Conservation (phyloP, 2,888 invertebrate genomes). For the Ectemnius continuus region DNA sequence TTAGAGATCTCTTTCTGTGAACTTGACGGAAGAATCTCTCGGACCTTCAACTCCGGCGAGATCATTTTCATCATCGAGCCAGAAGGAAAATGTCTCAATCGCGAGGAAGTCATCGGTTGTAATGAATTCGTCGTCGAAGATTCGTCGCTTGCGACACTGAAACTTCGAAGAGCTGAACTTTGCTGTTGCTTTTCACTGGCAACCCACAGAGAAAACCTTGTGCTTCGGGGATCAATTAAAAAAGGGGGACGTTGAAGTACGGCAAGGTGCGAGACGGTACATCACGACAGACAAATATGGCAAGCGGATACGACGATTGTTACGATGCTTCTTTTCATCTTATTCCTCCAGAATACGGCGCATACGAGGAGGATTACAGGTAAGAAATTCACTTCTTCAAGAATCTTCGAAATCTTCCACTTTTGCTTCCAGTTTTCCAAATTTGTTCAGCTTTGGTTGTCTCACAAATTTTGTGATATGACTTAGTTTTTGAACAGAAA, state of each 20-base stretch:
- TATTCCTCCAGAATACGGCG: slow-evolving; percentile 85
- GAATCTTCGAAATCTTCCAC: neutral
- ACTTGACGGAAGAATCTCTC: too few species aligned
- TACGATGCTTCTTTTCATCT: slow-evolving; percentile 85
- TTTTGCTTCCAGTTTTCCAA: too few species aligned
- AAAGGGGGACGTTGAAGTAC: slow-evolving; percentile 8
- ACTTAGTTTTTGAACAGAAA: too few species aligned
- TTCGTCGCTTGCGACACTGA: slow-evolving; percentile 56
- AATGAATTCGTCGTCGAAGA: slow-evolving; percentile 57
- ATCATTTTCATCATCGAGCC: too few species aligned
- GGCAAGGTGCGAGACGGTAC: slow-evolving; percentile 6
- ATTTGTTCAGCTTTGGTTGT: too few species aligned
- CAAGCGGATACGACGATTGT: slow-evolving; percentile 82
- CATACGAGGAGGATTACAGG: slow-evolving; percentile 84
- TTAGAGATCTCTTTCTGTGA: too few species aligned
- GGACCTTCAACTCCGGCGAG: too few species aligned
- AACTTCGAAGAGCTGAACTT: neutral
- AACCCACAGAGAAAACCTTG: neutral
- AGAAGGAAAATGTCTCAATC: too few species aligned
- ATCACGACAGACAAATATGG: slow-evolving; percentile 74
- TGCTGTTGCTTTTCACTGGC: neutral
- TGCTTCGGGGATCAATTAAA: neutral
- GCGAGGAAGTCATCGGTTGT: slow-evolving; percentile 11
- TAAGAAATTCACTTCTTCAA: slow-evolving; percentile 66
- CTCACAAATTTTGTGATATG: too few species aligned